Evolutionary conservation across 2,888 invertebrate species (phyloP).

Genomic region (Acanthosoma haemorrhoidale): DNA sequence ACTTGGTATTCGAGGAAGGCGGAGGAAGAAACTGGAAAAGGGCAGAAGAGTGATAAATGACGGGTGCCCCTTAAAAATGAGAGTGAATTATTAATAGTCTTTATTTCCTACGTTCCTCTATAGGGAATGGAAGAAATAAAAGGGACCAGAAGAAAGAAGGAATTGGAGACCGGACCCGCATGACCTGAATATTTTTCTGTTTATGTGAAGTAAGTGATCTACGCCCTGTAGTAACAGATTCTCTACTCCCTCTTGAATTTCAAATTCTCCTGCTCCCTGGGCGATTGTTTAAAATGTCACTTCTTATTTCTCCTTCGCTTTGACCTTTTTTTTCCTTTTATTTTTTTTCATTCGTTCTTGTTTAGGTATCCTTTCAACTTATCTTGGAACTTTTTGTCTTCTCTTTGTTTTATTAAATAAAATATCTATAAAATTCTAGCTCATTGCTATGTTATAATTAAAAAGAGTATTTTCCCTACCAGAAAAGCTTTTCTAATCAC

Average conservation of each 20-base stretch:
- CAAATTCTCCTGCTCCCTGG: neutral
- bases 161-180: slow-evolving; percentile 18
- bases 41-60: slow-evolving; percentile 20
- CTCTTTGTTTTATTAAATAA: no score
- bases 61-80: slow-evolving; percentile 15
- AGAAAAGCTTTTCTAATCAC: no score
- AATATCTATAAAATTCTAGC: no score
- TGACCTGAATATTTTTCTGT: slow-evolving; percentile 23
- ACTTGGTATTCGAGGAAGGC: slow-evolving; percentile 11
- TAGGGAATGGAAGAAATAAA: slow-evolving; percentile 5
- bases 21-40: slow-evolving; percentile 5
- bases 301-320: neutral
- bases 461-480: no score
- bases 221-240: slow-evolving; percentile 15
- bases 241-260: slow-evolving; percentile 4
- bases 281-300: slow-evolving; percentile 23
- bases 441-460: no score
- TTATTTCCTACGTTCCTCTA: slow-evolving; percentile 14
- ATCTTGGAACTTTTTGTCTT: no score
- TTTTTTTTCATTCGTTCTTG: no score
- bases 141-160: neutral
- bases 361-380: no score
- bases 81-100: slow-evolving; percentile 23
- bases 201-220: slow-evolving; percentile 24
- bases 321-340: neutral